Conservation (phyloP, 2,113 vertebrate species). For the Leptodactylus fuscus region DNA sequence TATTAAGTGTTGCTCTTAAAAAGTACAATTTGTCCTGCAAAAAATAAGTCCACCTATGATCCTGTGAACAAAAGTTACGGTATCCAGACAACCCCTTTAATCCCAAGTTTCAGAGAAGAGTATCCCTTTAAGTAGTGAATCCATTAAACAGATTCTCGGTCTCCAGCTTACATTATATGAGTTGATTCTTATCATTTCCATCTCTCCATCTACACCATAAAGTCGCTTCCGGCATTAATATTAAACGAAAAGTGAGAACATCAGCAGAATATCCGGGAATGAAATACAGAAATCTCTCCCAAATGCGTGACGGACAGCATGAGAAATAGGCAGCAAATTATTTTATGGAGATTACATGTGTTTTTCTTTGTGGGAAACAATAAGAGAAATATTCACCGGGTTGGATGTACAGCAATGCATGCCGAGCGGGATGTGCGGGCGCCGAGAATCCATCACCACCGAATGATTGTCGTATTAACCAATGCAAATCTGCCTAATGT, state of each 20-base stretch:
- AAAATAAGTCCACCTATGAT: no score
- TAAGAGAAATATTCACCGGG: not conserved
- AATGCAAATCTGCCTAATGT: constrained; percentile 22
- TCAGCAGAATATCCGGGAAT: constrained; percentile 34
- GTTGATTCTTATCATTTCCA: constrained; percentile 18
- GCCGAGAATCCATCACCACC: not conserved
- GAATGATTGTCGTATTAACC: not conserved
- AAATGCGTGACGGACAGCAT: constrained; percentile 31
- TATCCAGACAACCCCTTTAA: not conserved
- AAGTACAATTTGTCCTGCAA: no score
- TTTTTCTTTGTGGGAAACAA: constrained; percentile 40
- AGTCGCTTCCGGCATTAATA: constrained; percentile 28
- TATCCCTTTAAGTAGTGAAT: not conserved
- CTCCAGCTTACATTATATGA: not conserved
- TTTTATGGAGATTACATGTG: constrained; percentile 50
- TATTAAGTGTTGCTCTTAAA: no score
- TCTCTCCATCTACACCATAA: not conserved
- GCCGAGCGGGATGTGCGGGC: not conserved
- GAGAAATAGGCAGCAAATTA: constrained; percentile 39
- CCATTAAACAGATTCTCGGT: not conserved
- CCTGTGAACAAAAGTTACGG: no score
- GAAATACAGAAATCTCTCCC: constrained; percentile 32
- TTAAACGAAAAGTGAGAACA: constrained; percentile 3
- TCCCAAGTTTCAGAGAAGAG: not conserved
- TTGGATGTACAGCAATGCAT: constrained; percentile 3